These are phyloP conservation scores for Lamellibrachia luymesi DNA, from an alignment of 1,140 invertebrate species.

Conservation along the genomic window DNA sequence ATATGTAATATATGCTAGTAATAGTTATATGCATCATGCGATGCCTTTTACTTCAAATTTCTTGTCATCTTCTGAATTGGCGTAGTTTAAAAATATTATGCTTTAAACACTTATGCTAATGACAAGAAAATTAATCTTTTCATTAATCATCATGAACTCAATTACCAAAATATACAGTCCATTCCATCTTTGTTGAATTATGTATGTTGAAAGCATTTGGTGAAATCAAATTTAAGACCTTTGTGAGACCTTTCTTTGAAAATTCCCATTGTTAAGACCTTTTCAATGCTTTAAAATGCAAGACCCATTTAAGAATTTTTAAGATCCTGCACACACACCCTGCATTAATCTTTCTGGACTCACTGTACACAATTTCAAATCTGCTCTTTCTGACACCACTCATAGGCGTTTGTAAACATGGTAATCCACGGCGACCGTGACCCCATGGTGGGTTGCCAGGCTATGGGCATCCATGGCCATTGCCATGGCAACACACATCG, in stretches of 20 bases:
- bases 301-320: no score
- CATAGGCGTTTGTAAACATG: constrained; percentile 88
- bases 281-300: no score
- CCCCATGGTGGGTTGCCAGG: constrained; percentile 54
- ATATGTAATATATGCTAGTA: no score
- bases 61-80: no score
- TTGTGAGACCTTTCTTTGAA: background rate
- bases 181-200: background rate
- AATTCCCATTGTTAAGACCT: background rate
- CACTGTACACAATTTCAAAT: background rate
- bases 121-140: no score
- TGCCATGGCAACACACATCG: constrained; percentile 60
- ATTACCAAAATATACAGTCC: background rate
- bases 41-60: no score
- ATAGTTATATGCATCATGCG: no score
- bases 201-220: background rate
- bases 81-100: no score
- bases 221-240: background rate
- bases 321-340: no score
- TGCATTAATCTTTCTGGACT: background rate
- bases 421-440: constrained; percentile 81
- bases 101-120: no score
- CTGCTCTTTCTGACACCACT: constrained; percentile 64
- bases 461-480: constrained; percentile 55
- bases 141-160: no score